Percentiles rank a stretch among this genome's conserved stretches.
phyloP scores from a whole-genome alignment of 2,888 invertebrate species.

The Drosophila lutescens region DNA sequence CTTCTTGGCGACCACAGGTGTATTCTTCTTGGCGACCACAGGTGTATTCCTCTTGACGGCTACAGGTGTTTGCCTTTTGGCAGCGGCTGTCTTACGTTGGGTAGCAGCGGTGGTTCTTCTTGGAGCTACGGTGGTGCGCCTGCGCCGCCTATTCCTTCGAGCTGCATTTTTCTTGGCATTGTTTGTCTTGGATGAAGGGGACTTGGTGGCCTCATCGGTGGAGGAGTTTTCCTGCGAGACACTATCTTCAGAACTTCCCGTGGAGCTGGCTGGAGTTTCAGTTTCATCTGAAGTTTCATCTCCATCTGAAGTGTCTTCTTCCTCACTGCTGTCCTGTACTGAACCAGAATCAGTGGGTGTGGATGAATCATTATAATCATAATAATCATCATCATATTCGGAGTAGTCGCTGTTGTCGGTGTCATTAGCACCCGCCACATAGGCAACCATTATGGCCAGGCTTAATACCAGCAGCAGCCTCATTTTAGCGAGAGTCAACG shows the following conservation, averaged over 20 bases:
- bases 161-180: constrained; percentile 9
- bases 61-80: constrained; percentile 19
- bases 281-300: not conserved
- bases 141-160: constrained; percentile 3
- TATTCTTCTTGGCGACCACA: constrained; percentile 5
- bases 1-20: constrained; percentile 1
- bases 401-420: not conserved
- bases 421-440: constrained; percentile 4
- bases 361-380: not conserved
- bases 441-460: constrained; percentile 7
- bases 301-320: not conserved
- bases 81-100: constrained; percentile 9
- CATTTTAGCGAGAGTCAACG: constrained; percentile 9
- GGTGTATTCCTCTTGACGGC: constrained; percentile 3
- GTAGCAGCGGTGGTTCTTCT: constrained; percentile 6
- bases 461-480: constrained; percentile 10
- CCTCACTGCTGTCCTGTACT: not conserved
- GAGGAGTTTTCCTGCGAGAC: not conserved
- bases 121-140: constrained; percentile 16
- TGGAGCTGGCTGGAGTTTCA: not conserved
- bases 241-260: not conserved
- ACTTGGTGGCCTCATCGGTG: too few species aligned
- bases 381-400: not conserved
- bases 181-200: not conserved
- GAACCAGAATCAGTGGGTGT: not conserved